Evolutionary conservation across 2,797 vertebrate genomes (phyloP), one percentile per base, ranked within the genome.

Genomic region (Clarias platycephalus): DNA sequence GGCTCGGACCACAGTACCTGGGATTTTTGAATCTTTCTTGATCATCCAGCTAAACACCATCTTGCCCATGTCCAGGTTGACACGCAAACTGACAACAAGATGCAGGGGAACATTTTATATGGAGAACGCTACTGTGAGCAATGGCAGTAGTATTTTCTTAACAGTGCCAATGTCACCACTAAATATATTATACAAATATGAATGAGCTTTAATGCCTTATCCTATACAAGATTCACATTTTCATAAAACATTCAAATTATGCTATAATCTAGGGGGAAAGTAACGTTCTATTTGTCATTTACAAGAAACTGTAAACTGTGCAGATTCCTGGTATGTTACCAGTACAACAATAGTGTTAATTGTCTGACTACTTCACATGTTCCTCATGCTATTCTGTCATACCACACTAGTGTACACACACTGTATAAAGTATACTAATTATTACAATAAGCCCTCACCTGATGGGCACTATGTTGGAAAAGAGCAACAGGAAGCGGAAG

Each of bases 31-130:
- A 89, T 99, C 98, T 88, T 95, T 96, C 66, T 97, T 97, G 87
- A 99, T 99, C 95, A 99, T 97, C 98, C 98, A 99, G 87, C 98
- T 99, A 92, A 99, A 99, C 82, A 99, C 98, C 85, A 99, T 99
- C 92, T 99, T 99, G 31, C 98, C 98, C 98, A 99, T 98, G 88
- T 99, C 98, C 93, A 99, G 94, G 87, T 99, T 99, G 81, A 99
- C 98, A 1, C 98, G 97, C 89, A 99, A 93, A 88, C 98, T 99
- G 82, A 9, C 68, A 24, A 78, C 5, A 60, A 63, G 74, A 80
- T 4, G 53, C 2, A 28, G 62, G 6, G 4, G 63, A n/a, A 60
- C 31, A 53, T 82, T 71, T 81, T n/a, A 49, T 9, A 71, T 16
- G 18, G 4, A 8, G 12, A n/a, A 77, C 15, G 12, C 15, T 37